These are phyloP conservation scores for Scrobipalpa atriplicella DNA, from an alignment of 2,888 invertebrate genomes.

Conservation along the genomic window DNA sequence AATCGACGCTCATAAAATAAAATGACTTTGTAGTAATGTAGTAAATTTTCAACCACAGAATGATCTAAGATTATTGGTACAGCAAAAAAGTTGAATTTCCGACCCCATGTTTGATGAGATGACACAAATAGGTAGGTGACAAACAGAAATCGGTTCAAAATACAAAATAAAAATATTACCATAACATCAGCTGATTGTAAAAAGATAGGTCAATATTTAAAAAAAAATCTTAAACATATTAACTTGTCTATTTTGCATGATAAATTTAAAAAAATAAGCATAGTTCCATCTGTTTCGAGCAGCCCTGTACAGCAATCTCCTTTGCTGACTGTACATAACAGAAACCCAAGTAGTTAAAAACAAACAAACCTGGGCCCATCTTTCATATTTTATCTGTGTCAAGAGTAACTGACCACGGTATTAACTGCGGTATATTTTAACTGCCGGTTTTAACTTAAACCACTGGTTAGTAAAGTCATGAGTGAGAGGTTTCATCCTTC, in stretches of 20 bases:
- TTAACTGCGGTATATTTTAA: constrained; percentile 36
- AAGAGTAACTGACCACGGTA: constrained; percentile 32
- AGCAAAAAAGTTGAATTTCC: not conserved
- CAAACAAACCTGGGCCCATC: not conserved
- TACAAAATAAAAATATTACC: no score
- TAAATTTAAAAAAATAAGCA: no score
- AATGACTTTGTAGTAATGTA: not conserved
- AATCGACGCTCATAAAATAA: not conserved
- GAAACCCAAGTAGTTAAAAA: not conserved
- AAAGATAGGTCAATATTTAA: no score
- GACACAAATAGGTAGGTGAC: no score
- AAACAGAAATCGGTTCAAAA: no score
- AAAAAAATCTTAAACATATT: no score
- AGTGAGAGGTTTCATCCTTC: constrained; percentile 28
- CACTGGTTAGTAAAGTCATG: not conserved
- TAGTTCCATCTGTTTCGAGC: no score
- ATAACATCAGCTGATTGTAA: no score
- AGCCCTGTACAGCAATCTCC: no score
- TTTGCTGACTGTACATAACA: not conserved
- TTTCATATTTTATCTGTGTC: constrained; percentile 31
- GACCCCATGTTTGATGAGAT: no score
- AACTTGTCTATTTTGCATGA: no score
- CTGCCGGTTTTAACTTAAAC: constrained; percentile 27
- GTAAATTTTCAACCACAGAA: not conserved
- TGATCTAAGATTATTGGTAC: not conserved